Base-by-base conservation (phyloP, 2,797 vertebrate genomes). In the Tokudaia tokunoshimensis region DNA sequence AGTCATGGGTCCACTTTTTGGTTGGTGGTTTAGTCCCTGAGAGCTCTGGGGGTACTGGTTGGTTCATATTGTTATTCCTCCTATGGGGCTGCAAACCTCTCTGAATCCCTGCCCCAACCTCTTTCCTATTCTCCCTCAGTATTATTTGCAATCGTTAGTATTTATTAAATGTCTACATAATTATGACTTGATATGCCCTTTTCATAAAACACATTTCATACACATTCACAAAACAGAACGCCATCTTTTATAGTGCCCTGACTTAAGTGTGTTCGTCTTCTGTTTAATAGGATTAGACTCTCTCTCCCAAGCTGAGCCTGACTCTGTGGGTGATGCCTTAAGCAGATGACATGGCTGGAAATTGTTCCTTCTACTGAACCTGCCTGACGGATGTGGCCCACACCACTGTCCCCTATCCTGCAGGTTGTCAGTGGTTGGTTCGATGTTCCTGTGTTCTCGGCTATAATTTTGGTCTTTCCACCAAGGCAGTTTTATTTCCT, bases 401-500 rank as follows among this genome's bases (percentile, higher is more conserved):
- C 26, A 29, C 52, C 70, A 19, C n/a, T 70, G 70, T 91, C 52
- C 65, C 63, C 41, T 20, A 0, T 84, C 83, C 80, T n/a, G 13
- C 20, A 41, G 84, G 67, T 86, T 65, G 26, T 50, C 14, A 6
- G 70, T 75, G 52, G 57, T 84, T 52, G 10, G 7, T 26, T 86
- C 2, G 3, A 87, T 89, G 55, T 85, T 83, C 65, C 89, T 91
- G 37, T 90, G 67, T 80, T 89, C 97, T 95, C 84, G 19, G 92
- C 84, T 95, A 41, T 93, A 96, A 95, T 96, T 94, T 57, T 67
- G 52, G 93, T 91, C 94, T 96, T 96, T 80, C 94, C 79, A 91
- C 70, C 67, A 55, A 93, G 94, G 93, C 89, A 76, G 75, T 93
- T 96, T 87, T 97, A 96, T 95, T 97, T 96, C 95, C 97, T 96